These are phyloP conservation scores for Porphyrio hochstetteri DNA, from an alignment of 2,113 vertebrate genomes.

Conservation along the genomic window DNA sequence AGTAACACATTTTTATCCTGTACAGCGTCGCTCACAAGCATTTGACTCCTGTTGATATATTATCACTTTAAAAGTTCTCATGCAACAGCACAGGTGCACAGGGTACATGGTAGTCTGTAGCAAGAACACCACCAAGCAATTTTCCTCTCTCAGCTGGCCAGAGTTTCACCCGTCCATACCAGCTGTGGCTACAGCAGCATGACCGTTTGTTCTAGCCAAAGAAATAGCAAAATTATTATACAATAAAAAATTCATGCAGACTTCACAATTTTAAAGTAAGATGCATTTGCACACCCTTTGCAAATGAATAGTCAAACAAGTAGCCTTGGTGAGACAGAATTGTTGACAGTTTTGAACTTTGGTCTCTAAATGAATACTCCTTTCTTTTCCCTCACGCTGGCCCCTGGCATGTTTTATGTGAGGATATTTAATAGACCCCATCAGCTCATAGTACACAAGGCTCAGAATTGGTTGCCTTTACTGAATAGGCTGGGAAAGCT, in stretches of 20 bases:
- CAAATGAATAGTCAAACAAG: not conserved
- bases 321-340: not conserved
- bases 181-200: not conserved
- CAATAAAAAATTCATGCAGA: not conserved
- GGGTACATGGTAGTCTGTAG: not conserved
- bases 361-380: not conserved
- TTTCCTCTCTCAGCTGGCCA: not conserved
- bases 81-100: not conserved
- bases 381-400: slow-evolving; percentile 29
- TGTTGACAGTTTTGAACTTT: not conserved
- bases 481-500: not conserved
- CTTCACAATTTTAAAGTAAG: not conserved
- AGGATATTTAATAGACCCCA: slow-evolving; percentile 59
- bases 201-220: not conserved
- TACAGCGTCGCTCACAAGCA: not conserved
- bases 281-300: not conserved
- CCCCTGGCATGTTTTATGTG: slow-evolving; percentile 24
- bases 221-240: not conserved
- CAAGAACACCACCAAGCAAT: not conserved
- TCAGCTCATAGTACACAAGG: slow-evolving; percentile 31
- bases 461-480: slow-evolving; percentile 16
- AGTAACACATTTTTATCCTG: not conserved
- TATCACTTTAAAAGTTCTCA: not conserved
- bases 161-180: not conserved
- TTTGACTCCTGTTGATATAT: not conserved